Evolutionary conservation across 2,797 vertebrate species (phyloP).

Genomic region (Phrynocephalus forsythii): DNA sequence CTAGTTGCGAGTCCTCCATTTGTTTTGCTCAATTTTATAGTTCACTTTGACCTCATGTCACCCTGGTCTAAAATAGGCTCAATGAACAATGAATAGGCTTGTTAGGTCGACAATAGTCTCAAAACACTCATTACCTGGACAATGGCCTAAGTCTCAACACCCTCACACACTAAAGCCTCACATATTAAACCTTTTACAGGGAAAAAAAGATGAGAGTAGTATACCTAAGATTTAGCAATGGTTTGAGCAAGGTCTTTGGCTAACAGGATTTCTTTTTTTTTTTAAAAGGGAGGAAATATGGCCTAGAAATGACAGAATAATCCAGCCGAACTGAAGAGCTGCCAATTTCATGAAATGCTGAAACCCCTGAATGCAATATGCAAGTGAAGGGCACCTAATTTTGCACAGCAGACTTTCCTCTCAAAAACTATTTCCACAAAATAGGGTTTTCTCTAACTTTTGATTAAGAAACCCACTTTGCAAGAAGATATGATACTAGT

Average conservation of each 20-base stretch:
- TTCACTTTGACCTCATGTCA: too few species aligned
- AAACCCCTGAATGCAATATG: slow-evolving; percentile 62
- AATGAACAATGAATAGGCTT: too few species aligned
- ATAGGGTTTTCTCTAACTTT: background rate
- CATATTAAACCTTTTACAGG: background rate
- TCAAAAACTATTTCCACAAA: background rate
- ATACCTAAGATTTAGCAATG: background rate
- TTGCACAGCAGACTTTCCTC: background rate
- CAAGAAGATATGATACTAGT: background rate
- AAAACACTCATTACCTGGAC: too few species aligned
- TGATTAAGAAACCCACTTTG: background rate
- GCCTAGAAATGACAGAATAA: background rate
- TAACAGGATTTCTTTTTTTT: background rate
- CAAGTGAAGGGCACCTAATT: background rate
- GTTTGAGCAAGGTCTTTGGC: background rate
- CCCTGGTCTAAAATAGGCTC: too few species aligned
- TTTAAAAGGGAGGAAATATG: background rate
- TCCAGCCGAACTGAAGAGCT: slow-evolving; percentile 56
- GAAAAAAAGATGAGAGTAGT: too few species aligned
- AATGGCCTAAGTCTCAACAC: too few species aligned
- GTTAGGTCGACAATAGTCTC: too few species aligned
- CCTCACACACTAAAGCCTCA: background rate
- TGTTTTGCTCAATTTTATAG: too few species aligned
- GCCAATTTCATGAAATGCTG: slow-evolving; percentile 63
- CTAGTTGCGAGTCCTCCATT: too few species aligned